Evolutionary conservation across 2,113 vertebrate species (phyloP).

Genomic region (Calyptomena viridis): DNA sequence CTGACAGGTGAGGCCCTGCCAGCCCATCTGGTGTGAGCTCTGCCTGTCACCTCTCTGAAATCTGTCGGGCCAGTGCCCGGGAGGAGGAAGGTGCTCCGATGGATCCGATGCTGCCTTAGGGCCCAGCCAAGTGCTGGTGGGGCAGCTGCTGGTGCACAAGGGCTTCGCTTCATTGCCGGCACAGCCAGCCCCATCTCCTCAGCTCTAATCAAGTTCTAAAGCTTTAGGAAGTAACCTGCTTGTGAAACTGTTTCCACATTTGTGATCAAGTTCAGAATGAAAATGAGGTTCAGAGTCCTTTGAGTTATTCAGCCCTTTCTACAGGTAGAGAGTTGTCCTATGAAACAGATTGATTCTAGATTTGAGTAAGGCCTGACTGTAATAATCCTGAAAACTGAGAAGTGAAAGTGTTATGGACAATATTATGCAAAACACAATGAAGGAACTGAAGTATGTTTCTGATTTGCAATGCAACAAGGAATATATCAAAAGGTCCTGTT

Average conservation of each 20-base stretch:
- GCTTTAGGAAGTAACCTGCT: not conserved
- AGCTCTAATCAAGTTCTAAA: not conserved
- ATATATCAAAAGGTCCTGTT: not conserved
- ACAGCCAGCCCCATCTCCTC: not conserved
- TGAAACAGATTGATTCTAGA: not conserved
- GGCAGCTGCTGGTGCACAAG: not conserved
- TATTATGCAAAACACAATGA: not conserved
- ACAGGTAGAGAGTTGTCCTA: not conserved
- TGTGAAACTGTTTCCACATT: not conserved
- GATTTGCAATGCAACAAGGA: not conserved
- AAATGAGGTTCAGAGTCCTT: not conserved
- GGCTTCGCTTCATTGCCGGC: not conserved
- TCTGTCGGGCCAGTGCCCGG: not conserved
- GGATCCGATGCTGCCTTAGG: not conserved
- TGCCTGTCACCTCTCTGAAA: not conserved
- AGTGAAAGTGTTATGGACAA: not conserved
- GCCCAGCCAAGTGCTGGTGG: rapidly evolving
- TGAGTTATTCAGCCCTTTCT: not conserved
- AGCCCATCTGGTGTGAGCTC: not conserved
- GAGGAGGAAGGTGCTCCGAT: not conserved
- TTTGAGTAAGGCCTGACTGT: not conserved
- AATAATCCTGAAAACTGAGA: not conserved
- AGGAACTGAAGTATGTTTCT: not conserved
- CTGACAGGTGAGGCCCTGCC: not conserved
- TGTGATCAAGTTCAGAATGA: not conserved